Evolutionary conservation across 2,797 vertebrate species (phyloP).

Genomic region (Gastrophryne carolinensis): DNA sequence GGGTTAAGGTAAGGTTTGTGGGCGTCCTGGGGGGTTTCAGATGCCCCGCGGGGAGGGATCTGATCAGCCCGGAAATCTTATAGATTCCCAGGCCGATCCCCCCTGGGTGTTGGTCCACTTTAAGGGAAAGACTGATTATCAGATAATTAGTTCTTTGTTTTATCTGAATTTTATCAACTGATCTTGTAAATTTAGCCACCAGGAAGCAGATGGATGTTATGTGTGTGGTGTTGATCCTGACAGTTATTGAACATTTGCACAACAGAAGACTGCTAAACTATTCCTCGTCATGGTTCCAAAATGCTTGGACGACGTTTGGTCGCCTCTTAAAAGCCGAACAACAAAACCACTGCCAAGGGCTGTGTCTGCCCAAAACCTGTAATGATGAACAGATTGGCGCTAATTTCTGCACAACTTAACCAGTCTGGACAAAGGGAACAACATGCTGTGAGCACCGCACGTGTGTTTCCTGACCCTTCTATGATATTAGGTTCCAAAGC

Average conservation of each 20-base stretch:
- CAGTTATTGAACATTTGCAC: constrained; percentile 17
- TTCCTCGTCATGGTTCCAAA: constrained; percentile 10
- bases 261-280: neutral
- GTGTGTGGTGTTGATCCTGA: constrained; percentile 10
- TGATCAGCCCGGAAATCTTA: too few relatives aligned
- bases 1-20: too few relatives aligned
- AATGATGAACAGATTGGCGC: constrained; percentile 1
- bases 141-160: too few relatives aligned
- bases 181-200: neutral
- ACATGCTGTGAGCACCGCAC: neutral
- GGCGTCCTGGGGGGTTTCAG: too few relatives aligned
- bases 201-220: neutral
- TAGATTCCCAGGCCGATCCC: too few relatives aligned
- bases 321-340: neutral
- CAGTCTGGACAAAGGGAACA: neutral
- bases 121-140: too few relatives aligned
- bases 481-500: too few relatives aligned
- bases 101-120: too few relatives aligned
- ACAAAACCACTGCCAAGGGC: constrained; percentile 6
- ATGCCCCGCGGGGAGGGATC: too few relatives aligned
- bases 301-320: constrained; percentile 8
- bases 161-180: neutral
- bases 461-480: too few relatives aligned
- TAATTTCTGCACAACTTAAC: neutral
- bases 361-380: neutral